Percentiles rank a stretch among this genome's conserved stretches.
Conservation (phyloP, 2,888 invertebrate genomes). For the Litoditis marina region DNA sequence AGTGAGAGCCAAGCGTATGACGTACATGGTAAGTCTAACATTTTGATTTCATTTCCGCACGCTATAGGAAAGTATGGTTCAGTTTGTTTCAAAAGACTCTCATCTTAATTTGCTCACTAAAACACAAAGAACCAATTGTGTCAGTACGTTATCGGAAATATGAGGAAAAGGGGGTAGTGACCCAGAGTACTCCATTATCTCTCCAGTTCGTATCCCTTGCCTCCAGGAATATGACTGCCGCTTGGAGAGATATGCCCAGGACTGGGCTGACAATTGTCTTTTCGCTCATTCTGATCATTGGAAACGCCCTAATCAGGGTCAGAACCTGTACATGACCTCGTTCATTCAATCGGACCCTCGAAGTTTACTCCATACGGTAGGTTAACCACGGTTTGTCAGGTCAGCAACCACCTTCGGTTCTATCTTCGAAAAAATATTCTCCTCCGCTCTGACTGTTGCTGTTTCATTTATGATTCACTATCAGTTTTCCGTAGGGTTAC, state of each 20-base stretch:
- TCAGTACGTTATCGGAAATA: too few species aligned
- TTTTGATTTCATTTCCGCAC: neutral
- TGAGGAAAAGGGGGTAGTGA: too few species aligned
- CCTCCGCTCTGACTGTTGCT: too few species aligned
- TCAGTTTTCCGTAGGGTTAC: too few species aligned
- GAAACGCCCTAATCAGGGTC: conserved; percentile 39
- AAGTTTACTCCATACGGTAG: conserved; percentile 32
- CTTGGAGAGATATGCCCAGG: conserved; percentile 33
- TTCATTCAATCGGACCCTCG: conserved; percentile 27
- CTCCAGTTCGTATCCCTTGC: too few species aligned
- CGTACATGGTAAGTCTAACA: conserved; percentile 27
- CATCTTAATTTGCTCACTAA: too few species aligned
- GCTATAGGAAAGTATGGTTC: neutral
- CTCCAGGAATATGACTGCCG: conserved; percentile 36
- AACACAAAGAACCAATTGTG: neutral
- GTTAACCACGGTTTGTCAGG: too few species aligned
- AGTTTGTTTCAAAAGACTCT: too few species aligned
- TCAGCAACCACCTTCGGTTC: too few species aligned
- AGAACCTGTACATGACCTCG: conserved; percentile 40
- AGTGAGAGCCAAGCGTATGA: conserved; percentile 31
- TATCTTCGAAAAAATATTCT: too few species aligned
- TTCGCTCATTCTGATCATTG: conserved; percentile 34
- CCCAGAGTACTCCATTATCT: too few species aligned
- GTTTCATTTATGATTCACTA: too few species aligned
- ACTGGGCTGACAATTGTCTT: conserved; percentile 40